Conservation (phyloP, 2,797 vertebrate species). For the Saxicola maurus region DNA sequence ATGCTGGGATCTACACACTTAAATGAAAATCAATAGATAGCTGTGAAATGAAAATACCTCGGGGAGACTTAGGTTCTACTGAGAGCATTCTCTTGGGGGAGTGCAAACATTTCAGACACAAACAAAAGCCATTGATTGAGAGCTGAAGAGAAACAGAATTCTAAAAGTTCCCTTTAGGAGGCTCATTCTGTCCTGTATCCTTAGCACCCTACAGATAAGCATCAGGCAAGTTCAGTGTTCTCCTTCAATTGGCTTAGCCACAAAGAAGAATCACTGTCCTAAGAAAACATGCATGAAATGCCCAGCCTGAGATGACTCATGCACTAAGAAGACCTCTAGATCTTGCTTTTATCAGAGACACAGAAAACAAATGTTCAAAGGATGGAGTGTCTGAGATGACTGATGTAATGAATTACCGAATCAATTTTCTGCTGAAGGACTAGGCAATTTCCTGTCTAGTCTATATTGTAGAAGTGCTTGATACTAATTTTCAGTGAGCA, state of each 20-base stretch:
- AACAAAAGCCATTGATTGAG: constrained; percentile 42
- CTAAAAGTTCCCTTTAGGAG: constrained; percentile 23
- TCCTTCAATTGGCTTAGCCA: not conserved
- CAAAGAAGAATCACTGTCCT: constrained; percentile 23
- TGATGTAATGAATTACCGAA: constrained; percentile 48
- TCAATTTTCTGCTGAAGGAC: constrained; percentile 57
- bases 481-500: constrained; percentile 53
- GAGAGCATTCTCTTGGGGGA: not conserved
- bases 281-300: constrained; percentile 34
- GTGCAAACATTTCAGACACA: constrained; percentile 42
- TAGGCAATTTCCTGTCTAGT: constrained; percentile 60
- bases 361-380: constrained; percentile 57
- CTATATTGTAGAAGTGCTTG: constrained; percentile 27
- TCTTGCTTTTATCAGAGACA: constrained; percentile 54
- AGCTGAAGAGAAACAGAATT: constrained; percentile 24
- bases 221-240: constrained; percentile 33
- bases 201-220: constrained; percentile 43
- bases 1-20: constrained; percentile 8
- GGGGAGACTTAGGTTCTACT: not conserved
- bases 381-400: constrained; percentile 30
- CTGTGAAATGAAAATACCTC: constrained; percentile 57
- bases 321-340: constrained; percentile 16
- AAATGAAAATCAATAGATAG: constrained; percentile 64
- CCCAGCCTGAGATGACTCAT: constrained; percentile 22
- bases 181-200: not conserved